phyloP scores from a whole-genome alignment of 1,140 invertebrate species.

The Calephelis virginiensis region DNA sequence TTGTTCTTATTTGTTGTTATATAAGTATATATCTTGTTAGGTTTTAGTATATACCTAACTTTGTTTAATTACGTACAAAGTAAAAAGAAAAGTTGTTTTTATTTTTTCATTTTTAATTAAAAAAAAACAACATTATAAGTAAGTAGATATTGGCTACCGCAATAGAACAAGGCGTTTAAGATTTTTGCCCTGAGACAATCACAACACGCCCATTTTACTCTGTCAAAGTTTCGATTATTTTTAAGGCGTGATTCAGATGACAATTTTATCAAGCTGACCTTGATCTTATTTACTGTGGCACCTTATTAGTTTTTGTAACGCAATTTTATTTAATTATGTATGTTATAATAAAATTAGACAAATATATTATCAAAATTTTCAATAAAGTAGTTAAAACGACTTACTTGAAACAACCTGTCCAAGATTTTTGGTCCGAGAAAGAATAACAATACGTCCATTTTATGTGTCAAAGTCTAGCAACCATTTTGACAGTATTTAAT shows the following conservation, averaged over 20 bases:
- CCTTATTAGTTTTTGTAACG: not conserved
- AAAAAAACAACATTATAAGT: no score
- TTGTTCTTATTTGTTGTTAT: no score
- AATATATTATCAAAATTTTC: no score
- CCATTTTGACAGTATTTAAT: not conserved
- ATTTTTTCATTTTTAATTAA: no score
- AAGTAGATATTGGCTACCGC: no score
- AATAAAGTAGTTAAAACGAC: slow-evolving; percentile 28
- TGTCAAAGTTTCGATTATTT: not conserved
- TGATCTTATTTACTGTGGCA: not conserved
- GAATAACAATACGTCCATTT: not conserved
- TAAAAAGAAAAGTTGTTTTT: no score
- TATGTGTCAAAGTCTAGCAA: not conserved
- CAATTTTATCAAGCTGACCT: not conserved
- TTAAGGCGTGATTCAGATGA: not conserved
- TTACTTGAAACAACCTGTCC: slow-evolving; percentile 71
- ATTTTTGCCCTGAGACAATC: slow-evolving; percentile 24
- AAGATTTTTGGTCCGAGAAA: slow-evolving; percentile 50
- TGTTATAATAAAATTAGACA: no score
- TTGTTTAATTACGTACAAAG: no score
- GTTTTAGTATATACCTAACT: not conserved
- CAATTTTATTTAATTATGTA: no score
- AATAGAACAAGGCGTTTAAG: no score
- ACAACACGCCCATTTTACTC: not conserved
- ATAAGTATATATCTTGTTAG: no score